Conservation (phyloP, 2,113 vertebrate genomes). For the Aplodontia rufa region DNA sequence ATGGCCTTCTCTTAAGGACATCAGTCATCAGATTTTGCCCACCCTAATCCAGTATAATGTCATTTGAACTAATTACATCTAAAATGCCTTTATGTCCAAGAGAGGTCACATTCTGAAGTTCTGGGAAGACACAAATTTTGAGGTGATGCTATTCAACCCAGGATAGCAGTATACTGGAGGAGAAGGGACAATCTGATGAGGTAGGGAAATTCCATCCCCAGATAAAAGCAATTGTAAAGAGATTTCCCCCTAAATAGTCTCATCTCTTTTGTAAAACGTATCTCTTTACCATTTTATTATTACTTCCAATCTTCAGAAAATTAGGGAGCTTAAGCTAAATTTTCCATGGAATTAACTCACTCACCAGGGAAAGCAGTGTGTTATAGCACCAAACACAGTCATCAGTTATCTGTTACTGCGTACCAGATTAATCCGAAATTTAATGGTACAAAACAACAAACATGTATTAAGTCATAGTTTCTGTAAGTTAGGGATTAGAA, state of each 20-base stretch:
- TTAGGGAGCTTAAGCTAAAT: neutral
- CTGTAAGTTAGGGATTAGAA: neutral
- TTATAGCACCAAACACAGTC: neutral
- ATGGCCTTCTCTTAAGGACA: neutral
- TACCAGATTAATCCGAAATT: neutral
- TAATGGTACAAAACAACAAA: neutral
- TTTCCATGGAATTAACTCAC: neutral
- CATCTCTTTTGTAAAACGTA: neutral
- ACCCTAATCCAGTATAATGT: neutral
- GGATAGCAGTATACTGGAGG: neutral
- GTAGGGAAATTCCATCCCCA: no score
- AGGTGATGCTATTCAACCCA: neutral
- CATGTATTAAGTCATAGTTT: neutral
- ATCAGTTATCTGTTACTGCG: neutral
- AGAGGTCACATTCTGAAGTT: neutral
- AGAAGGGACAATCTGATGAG: neutral
- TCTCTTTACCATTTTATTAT: neutral
- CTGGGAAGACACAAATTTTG: neutral
- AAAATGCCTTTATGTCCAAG: neutral
- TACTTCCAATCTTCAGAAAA: neutral
- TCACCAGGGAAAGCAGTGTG: neutral
- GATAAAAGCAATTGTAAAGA: neutral
- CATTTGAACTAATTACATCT: neutral
- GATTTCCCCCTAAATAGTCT: neutral
- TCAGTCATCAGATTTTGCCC: neutral